Percentiles rank a stretch among this genome's conserved stretches.
phyloP scores from a whole-genome alignment of 2,888 invertebrate species.

The Meandrusa payeni region DNA sequence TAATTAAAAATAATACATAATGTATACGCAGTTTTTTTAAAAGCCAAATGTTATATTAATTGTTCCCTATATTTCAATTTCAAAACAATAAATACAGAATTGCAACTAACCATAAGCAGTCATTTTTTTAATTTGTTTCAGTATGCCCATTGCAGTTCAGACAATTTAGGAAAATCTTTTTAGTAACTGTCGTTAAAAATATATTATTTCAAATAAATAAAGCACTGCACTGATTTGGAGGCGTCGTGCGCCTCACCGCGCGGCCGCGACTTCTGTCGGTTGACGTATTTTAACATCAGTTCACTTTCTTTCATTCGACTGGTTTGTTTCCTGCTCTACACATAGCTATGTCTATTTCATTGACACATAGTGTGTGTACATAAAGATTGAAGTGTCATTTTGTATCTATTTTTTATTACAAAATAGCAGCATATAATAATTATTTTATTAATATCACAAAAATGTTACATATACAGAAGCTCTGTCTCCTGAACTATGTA shows the following conservation, averaged over 20 bases:
- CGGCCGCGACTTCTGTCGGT: conserved; percentile 49
- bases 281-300: conserved; percentile 41
- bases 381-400: too few relatives aligned
- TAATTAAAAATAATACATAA: too few relatives aligned
- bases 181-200: not conserved
- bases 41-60: too few relatives aligned
- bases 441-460: too few relatives aligned
- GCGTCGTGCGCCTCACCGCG: conserved; percentile 32
- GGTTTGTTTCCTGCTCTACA: conserved; percentile 50
- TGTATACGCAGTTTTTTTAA: too few relatives aligned
- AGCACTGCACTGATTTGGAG: conserved; percentile 18
- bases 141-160: conserved; percentile 55
- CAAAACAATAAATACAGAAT: conserved; percentile 23
- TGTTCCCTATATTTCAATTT: too few relatives aligned
- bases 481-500: too few relatives aligned
- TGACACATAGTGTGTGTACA: too few relatives aligned
- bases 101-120: conserved; percentile 57
- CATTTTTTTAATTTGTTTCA: conserved; percentile 73
- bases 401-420: too few relatives aligned
- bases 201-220: conserved; percentile 5
- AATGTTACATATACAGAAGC: too few relatives aligned
- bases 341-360: not conserved
- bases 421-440: too few relatives aligned
- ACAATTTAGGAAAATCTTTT: conserved; percentile 1
- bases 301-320: conserved; percentile 50